Evolutionary conservation across 2,113 vertebrate species (phyloP).

Genomic region (Columba janthina): DNA sequence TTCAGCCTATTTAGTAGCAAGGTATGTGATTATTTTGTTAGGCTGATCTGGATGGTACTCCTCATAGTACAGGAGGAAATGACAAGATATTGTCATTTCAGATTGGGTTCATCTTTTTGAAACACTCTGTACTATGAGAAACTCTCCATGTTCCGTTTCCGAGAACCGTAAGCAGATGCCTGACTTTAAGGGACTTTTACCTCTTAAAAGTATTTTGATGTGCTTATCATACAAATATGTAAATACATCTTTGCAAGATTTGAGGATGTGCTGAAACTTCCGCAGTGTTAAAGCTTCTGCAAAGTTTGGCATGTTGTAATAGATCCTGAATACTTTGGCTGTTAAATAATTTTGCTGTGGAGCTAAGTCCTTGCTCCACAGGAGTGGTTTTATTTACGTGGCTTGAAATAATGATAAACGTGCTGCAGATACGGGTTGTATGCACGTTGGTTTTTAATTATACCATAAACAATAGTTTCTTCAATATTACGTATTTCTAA

Average conservation of each 20-base stretch:
- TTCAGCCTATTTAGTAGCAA: background rate
- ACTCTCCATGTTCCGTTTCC: background rate
- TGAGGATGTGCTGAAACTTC: background rate
- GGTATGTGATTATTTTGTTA: background rate
- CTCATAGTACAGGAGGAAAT: no score
- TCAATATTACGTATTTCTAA: background rate
- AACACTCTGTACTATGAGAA: background rate
- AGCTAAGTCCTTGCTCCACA: background rate
- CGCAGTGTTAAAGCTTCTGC: background rate
- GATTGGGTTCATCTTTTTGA: background rate
- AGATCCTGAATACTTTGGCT: background rate
- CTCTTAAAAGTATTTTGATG: background rate
- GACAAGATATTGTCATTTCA: no score
- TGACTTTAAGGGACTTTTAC: background rate
- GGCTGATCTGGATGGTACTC: background rate
- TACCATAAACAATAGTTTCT: background rate
- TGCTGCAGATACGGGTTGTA: background rate
- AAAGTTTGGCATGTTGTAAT: background rate
- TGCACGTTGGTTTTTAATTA: background rate
- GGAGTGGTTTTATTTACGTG: background rate
- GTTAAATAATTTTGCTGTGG: background rate
- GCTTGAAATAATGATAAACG: background rate
- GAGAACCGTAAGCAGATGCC: background rate
- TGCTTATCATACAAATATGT: background rate
- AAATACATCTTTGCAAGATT: background rate